A percentile compares a stretch with the other conserved stretches of the same genome.
Evolutionary conservation across 2,113 vertebrate species (phyloP).

Genomic region (Epinephelus fuscoguttatus): DNA sequence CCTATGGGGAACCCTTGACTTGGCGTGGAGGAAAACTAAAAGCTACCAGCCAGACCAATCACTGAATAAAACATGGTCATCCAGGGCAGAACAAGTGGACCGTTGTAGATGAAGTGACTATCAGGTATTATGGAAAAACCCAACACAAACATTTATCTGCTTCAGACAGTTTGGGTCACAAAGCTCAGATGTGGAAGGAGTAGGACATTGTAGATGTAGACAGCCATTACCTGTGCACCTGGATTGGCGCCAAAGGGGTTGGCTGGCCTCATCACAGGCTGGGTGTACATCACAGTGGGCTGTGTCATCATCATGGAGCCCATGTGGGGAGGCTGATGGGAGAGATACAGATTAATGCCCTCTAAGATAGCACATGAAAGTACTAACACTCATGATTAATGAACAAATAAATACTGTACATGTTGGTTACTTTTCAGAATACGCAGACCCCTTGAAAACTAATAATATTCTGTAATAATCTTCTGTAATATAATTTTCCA

Average conservation of each 20-base stretch:
- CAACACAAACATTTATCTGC: neutral
- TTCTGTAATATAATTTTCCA: no score
- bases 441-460: no score
- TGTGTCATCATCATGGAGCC: constrained; percentile 94
- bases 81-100: no score
- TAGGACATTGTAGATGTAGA: neutral
- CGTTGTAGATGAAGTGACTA: no score
- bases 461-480: no score
- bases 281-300: constrained; percentile 95
- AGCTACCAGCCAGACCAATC: no score
- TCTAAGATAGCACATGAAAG: neutral
- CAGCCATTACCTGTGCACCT: constrained; percentile 90
- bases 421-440: neutral
- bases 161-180: neutral
- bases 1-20: no score
- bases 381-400: neutral
- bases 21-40: no score
- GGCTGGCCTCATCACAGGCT: constrained; percentile 94
- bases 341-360: neutral
- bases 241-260: constrained; percentile 94
- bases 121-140: no score
- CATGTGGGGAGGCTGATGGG: constrained; percentile 89
- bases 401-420: neutral
- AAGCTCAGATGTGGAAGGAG: no score
- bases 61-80: no score